Evolutionary conservation across 2,113 vertebrate genomes (phyloP).

Genomic region (Misgurnus mizolepis): DNA sequence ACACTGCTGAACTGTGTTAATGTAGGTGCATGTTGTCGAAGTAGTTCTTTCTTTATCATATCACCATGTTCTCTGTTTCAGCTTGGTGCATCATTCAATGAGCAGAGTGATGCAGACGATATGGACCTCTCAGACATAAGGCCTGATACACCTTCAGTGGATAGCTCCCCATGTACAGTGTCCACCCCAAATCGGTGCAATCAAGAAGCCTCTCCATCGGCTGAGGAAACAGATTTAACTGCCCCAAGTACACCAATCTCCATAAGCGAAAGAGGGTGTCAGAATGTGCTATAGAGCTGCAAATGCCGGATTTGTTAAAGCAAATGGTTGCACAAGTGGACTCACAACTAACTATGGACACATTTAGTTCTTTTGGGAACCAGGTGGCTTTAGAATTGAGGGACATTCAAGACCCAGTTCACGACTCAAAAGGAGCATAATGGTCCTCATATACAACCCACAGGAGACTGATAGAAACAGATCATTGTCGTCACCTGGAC

Average conservation of each 20-base stretch:
- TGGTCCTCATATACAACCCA: too few species aligned
- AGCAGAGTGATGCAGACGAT: neutral
- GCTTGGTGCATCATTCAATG: neutral
- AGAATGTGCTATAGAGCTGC: neutral
- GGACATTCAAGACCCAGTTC: too few species aligned
- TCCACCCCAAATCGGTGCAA: neutral
- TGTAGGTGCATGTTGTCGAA: neutral
- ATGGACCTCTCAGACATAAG: neutral
- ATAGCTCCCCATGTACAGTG: neutral
- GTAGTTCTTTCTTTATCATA: neutral
- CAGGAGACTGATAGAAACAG: too few species aligned
- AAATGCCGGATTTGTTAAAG: neutral
- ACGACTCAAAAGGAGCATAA: too few species aligned
- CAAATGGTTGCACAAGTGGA: neutral
- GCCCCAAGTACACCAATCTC: neutral
- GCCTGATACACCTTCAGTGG: neutral
- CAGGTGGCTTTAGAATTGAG: neutral
- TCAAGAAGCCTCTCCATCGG: neutral
- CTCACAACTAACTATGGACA: neutral
- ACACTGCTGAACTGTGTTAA: too few species aligned
- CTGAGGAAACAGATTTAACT: neutral
- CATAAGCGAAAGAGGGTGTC: neutral
- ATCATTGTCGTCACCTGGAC: too few species aligned
- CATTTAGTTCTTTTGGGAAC: neutral
- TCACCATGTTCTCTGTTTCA: neutral